phyloP scores from a whole-genome alignment of 2,113 vertebrate species.

The Ameiurus melas region DNA sequence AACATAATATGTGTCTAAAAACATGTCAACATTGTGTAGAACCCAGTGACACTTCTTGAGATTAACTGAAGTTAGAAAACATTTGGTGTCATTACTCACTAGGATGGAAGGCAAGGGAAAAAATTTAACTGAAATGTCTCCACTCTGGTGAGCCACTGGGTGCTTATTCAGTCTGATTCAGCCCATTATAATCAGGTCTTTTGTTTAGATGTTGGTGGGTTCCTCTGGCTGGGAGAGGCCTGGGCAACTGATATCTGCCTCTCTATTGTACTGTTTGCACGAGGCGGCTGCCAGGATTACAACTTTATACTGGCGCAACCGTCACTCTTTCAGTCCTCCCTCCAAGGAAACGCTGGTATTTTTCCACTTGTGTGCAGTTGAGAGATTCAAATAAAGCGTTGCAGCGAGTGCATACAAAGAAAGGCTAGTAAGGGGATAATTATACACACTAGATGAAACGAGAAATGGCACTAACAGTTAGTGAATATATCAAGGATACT shows the following conservation, averaged over 20 bases:
- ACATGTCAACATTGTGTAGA: neutral
- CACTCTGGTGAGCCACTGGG: slow-evolving; percentile 46
- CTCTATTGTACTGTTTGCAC: slow-evolving; percentile 54
- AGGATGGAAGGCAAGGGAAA: slow-evolving; percentile 30
- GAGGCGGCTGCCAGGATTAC: slow-evolving; percentile 50
- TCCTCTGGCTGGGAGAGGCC: slow-evolving; percentile 46
- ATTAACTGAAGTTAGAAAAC: slow-evolving; percentile 5
- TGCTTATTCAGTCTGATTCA: slow-evolving; percentile 43
- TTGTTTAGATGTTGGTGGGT: slow-evolving; percentile 54
- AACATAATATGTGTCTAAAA: neutral
- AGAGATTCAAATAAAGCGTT: slow-evolving; percentile 49
- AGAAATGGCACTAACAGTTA: neutral
- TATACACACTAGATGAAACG: slow-evolving; percentile 12
- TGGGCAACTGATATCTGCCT: slow-evolving; percentile 61
- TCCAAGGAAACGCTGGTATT: slow-evolving; percentile 53
- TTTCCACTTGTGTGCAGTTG: slow-evolving; percentile 54
- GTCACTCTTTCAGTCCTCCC: slow-evolving; percentile 44
- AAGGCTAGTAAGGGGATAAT: slow-evolving; percentile 25
- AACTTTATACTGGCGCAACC: slow-evolving; percentile 49
- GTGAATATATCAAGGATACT: neutral
- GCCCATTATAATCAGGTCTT: slow-evolving; percentile 56
- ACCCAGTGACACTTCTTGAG: slow-evolving; percentile 12
- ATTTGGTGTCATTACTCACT: slow-evolving; percentile 37
- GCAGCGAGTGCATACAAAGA: neutral
- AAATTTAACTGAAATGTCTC: slow-evolving; percentile 43